Conservation (phyloP, 2,113 vertebrate species). For the Ia io region DNA sequence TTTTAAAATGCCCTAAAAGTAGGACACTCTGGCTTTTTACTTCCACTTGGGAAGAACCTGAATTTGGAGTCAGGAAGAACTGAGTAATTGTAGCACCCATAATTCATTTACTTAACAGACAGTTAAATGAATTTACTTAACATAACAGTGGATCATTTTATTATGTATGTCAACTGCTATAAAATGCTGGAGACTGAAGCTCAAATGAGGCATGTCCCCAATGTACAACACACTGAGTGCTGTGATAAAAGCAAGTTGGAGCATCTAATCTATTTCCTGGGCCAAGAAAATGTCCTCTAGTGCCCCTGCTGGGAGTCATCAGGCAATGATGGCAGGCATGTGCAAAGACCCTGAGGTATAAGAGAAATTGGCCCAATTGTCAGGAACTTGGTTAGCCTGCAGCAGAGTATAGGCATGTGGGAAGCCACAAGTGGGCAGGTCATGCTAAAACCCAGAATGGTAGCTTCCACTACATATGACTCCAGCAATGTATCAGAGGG, state of each 20-base stretch:
- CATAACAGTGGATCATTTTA: not conserved
- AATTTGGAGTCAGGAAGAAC: not conserved
- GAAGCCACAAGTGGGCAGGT: not conserved
- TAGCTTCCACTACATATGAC: not conserved
- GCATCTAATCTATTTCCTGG: too few species aligned
- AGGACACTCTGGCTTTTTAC: not conserved
- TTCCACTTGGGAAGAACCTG: not conserved
- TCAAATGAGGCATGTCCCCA: not conserved
- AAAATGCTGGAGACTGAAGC: not conserved
- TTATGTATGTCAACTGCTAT: not conserved
- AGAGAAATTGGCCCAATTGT: not conserved
- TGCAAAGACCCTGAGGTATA: not conserved
- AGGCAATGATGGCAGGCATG: not conserved
- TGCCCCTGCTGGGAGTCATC: not conserved
- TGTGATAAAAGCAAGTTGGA: not conserved
- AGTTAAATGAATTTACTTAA: not conserved
- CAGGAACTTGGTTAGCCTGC: not conserved
- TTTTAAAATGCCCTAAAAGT: not conserved
- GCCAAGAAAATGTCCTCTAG: not conserved
- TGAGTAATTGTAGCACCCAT: accelerated
- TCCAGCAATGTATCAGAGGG: not conserved
- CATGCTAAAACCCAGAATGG: not conserved
- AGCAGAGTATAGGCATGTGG: not conserved
- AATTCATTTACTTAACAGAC: too few species aligned
- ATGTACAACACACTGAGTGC: accelerated